Evolutionary conservation across 1,140 invertebrate species (phyloP), one percentile per base, ranked within the genome.

Genomic region (Ostrea denselamellosa): DNA sequence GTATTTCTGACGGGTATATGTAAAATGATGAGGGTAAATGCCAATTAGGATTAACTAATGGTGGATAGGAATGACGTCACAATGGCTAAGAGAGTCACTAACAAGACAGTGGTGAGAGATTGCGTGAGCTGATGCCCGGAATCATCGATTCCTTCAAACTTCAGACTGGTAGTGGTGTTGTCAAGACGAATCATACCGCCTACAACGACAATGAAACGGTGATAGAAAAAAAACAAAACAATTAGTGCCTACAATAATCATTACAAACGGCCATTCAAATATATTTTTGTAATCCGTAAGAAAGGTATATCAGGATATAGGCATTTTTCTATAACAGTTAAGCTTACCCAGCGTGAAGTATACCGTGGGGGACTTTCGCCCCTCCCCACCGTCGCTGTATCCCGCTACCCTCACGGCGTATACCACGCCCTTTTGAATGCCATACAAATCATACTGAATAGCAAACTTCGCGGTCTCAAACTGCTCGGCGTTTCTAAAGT

Each of bases 261-360:
- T n/a, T n/a, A n/a, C n/a, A n/a, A n/a, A n/a, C n/a, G n/a, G n/a
- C n/a, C n/a, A 44, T 44, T 44, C 34, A 44, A 1, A 44, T 44
- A 44, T 5, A 44, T 44, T 44, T 44, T 44, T 44, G 5, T 44
- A 44, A 44, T 44, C 5, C 5, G 34, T 44, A 44, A 44, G 5
- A 44, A 44, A 44, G 5, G 5, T 2, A 44, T 2, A 44, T n/a
- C 1, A 44, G 5, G 34, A 2, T 44, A 44, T 44, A 44, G 34
- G 34, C 34, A 2, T 44, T 44, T 58, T 62, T 62, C 0, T 62
- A 62, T 9, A 5, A 77, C 14, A 77, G 2, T 44, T 3, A 0
- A 14, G 25, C 89, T 91, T 89, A 93, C 92, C 91, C 25, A 92
- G 71, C 34, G 91, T 91, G 85, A 93, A 93, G 84, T 92, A 92